Evolutionary conservation across 2,797 vertebrate genomes (phyloP).

Genomic region (Setipinna tenuifilis): DNA sequence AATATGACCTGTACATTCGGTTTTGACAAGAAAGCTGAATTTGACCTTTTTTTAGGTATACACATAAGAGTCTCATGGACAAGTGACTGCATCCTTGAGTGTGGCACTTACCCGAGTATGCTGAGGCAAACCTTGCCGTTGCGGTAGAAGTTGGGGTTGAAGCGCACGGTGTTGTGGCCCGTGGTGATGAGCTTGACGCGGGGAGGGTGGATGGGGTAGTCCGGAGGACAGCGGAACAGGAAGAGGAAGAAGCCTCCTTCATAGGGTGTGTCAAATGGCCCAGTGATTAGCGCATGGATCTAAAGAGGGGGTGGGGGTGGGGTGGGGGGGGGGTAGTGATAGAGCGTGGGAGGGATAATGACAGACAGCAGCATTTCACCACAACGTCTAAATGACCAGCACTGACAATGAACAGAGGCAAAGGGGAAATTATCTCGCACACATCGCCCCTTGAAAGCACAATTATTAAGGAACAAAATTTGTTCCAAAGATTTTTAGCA

Average conservation of each 20-base stretch:
- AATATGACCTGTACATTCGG: too few species aligned
- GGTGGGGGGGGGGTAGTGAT: not conserved
- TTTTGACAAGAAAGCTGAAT: too few species aligned
- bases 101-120: constrained; percentile 90
- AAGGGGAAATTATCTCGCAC: too few species aligned
- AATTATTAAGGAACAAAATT: too few species aligned
- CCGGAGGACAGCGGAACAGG: constrained; percentile 97
- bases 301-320: constrained; percentile 56
- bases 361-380: not conserved
- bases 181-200: constrained; percentile 98
- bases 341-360: not conserved
- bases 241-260: constrained; percentile 99
- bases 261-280: constrained; percentile 97
- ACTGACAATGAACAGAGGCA: too few species aligned
- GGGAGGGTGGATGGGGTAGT: constrained; percentile 98
- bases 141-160: constrained; percentile 99
- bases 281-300: constrained; percentile 98
- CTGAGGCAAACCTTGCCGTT: constrained; percentile 99
- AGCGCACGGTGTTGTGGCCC: constrained; percentile 96
- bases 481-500: too few species aligned
- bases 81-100: too few species aligned
- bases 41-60: too few species aligned
- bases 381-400: not conserved
- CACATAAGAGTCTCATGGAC: too few species aligned
- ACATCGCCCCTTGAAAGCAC: too few species aligned